Base-by-base conservation (phyloP, 2,888 invertebrate genomes). In the Polyommatus iphigenia region DNA sequence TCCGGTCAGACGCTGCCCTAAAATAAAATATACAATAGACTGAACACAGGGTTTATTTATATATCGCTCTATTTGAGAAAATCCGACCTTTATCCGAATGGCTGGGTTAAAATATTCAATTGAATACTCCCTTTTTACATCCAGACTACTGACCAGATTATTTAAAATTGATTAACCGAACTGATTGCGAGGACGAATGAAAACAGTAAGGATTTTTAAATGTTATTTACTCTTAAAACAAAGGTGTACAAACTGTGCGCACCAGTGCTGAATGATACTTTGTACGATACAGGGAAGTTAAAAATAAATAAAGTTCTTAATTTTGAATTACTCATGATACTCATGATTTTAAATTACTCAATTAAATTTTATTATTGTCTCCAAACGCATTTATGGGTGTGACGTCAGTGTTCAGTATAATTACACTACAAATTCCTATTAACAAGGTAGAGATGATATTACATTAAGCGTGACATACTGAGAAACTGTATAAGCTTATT, bases 61-160 rank as follows among this genome's bases (percentile, higher is more conserved):
- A 72, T 59, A 77, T 46, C 67, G 79, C 59, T 67, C 78, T 80
- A 79, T 79, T 80, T 80, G 77, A 79, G 78, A 78, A 80, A 80
- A 80, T 79, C 80, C 71, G 78, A 79, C 78, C 78, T 79, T 80
- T 78, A 78, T 80, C 75, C 76, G 80, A 75, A 72, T 71, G 76
- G 76, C 72, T 77, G 50, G 76, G 71, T 75, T 46, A 50, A 75
- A 75, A 77, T 77, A 77, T 77, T 71, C 71, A 62, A 78, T 78
- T 75, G 75, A 29, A 75, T 75, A 50, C 46, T 54, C 75, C 54
- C 54, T 75, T 75, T 75, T 75, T 54, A 20, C 18, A 73, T 73
- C 20, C 46, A 50, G 41, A 29, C 29, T 75, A 54, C 50, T 75
- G 75, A 54, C 75, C 50, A 50, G 46, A 50, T 36, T 72, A 72